Conservation (phyloP, 1,140 invertebrate genomes). For the Caerostris extrusa region DNA sequence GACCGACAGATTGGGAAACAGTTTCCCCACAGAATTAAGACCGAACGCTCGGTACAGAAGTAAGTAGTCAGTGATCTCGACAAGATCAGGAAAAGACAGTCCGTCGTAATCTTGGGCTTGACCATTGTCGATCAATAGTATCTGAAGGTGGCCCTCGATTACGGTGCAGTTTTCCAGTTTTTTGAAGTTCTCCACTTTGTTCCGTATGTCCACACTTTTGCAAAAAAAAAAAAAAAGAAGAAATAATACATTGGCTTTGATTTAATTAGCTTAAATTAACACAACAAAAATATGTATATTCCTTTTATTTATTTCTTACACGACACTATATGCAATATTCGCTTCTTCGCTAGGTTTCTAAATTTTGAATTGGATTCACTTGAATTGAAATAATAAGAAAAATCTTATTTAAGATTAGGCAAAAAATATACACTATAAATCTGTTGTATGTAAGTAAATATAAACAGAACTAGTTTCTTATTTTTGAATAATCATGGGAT, state of each 20-base stretch:
- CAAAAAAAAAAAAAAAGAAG: slow-evolving; percentile 82
- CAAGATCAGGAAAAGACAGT: slow-evolving; percentile 86
- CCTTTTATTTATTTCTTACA: no score
- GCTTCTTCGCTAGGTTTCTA: no score
- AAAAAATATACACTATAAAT: no score
- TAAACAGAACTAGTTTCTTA: no score
- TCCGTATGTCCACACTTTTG: slow-evolving; percentile 91
- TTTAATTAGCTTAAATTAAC: no score
- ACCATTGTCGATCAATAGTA: slow-evolving; percentile 84
- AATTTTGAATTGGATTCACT: no score
- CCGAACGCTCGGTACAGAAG: slow-evolving; percentile 89
- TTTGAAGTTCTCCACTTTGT: slow-evolving; percentile 86
- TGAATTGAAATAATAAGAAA: no score
- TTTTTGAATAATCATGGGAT: no score
- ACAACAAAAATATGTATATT: no score
- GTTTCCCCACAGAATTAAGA: slow-evolving; percentile 88
- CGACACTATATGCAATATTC: no score
- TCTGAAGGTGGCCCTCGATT: slow-evolving; percentile 89
- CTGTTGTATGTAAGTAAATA: no score
- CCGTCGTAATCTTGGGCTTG: slow-evolving; percentile 83
- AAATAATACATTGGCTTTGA: background rate
- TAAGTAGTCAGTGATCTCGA: slow-evolving; percentile 88
- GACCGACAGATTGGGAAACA: slow-evolving; percentile 97
- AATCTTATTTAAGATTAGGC: no score
- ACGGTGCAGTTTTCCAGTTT: slow-evolving; percentile 90